These are phyloP conservation scores for Eupithecia dodoneata DNA, from an alignment of 2,888 invertebrate species.

Conservation along the genomic window DNA sequence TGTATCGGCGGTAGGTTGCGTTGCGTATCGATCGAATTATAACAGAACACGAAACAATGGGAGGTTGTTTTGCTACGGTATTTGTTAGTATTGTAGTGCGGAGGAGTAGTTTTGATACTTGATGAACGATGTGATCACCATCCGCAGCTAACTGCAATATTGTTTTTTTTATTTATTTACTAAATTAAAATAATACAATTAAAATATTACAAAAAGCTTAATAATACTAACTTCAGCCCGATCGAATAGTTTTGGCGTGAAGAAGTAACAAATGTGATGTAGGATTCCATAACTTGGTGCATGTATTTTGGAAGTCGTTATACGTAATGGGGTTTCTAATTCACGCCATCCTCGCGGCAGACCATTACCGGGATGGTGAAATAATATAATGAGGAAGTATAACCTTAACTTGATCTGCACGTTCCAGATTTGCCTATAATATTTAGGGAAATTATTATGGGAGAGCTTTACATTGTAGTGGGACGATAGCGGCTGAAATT, in stretches of 20 bases:
- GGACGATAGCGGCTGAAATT: not conserved
- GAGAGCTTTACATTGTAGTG: not conserved
- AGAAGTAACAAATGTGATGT: too few species aligned
- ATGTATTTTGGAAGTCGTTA: not conserved
- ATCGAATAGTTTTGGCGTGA: too few species aligned
- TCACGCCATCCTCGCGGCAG: not conserved
- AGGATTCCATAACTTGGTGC: not conserved
- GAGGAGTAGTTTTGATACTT: constrained; percentile 41
- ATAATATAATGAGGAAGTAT: too few species aligned
- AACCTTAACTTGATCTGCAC: too few species aligned
- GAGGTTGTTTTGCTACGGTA: constrained; percentile 31
- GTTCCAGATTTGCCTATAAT: not conserved
- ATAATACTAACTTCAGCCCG: too few species aligned
- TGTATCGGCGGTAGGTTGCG: constrained; percentile 18
- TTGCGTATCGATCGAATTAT: constrained; percentile 17
- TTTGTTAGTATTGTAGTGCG: constrained; percentile 23
- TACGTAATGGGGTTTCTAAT: not conserved
- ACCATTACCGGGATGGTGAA: not conserved
- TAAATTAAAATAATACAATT: too few species aligned
- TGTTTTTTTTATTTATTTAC: too few species aligned
- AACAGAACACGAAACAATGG: constrained; percentile 42
- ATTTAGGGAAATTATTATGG: not conserved
- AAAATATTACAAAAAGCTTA: too few species aligned
- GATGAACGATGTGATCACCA: not conserved
- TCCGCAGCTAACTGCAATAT: not conserved